Evolutionary conservation across 2,113 vertebrate species (phyloP), one percentile per base, ranked within the genome.

Genomic region (Bufo bufo): DNA sequence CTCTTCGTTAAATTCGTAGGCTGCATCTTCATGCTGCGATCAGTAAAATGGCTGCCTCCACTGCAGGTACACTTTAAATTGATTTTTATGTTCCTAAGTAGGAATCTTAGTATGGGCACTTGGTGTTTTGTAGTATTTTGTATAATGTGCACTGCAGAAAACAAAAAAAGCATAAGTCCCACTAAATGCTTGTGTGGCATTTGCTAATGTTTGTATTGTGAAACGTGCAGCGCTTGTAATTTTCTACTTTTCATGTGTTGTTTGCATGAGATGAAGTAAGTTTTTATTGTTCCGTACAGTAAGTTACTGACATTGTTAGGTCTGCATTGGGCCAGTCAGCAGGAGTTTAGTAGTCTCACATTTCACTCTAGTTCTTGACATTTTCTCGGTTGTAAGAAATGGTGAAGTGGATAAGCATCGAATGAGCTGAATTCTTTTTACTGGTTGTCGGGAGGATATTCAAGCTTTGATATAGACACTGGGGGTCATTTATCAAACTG

Each of bases 71-170:
- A 71, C 49, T 69, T 69, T 84, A 69, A 69, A 90, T 87, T 90
- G 90, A 91, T 47, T 66, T 66, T 90, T 87, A 90, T 91, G 90
- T 92, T 92, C 91, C 93, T 94, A 89, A 87, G 91, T 92, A 92
- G 90, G 71, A 79, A 92, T 92, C 91, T 92, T 85, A 92, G 90
- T 92, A 91, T 90, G 93, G 90, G 87, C 47, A 89, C 85, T 93
- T 90, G 84, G 85, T 91, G 90, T 92, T 92, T 87, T 90, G 77
- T 91, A 84, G 92, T 91, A 92, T 91, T 66, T 84, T 94, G 89
- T 92, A 94, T 94, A 89, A 89, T 93, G 92, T 92, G 92, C 90
- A 91, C 92, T 82, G 87, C 87, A 84, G 54, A 83, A 50, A 80
- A 83, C 65, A 47, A 45, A 83, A 82, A 47, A 80, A 83, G 49